Evolutionary conservation across 2,797 vertebrate genomes (phyloP), one percentile per base, ranked within the genome.

Genomic region (Scolopax rusticola): DNA sequence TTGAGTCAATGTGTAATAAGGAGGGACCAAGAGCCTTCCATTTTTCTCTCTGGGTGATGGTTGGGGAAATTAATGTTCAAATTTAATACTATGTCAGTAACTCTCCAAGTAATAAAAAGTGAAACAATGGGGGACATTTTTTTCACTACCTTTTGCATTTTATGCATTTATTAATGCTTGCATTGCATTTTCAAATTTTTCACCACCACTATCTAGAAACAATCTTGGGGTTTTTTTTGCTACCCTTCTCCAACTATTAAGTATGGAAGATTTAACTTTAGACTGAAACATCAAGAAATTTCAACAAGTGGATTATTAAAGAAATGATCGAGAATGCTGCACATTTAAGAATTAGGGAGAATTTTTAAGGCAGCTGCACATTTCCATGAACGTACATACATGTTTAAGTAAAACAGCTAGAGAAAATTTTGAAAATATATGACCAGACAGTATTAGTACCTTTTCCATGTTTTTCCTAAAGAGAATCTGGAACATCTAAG

Each of bases 111-210:
- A 8, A 59, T 23, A 41, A 65, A 40, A 51, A 5, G 4, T 30
- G 23, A 64, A 86, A 69, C 12, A 27, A 20, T 0, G 8, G 18
- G 12, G 4, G 3, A 38, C 9, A 7, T 3, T 2, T 15, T 4
- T 25, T 8, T 69, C 2, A 41, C 5, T 4, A 4, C 5, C 15
- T 57, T 41, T 47, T 51, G 28, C n/a, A 57, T 33, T 74, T 53
- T 23, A 84, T 23, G 33, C 36, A 54, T 51, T 67, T 77, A 27
- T 33, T 64, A 45, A 12, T 61, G 19, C 3, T 25, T 38, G 5
- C 8, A 43, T 2, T 71, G 18, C 7, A n/a, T 20, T 87, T 48
- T 48, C 25, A 73, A 41, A 11, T 11, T 87, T 75, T 75, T 50
- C 50, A 45, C 7, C 24, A 69, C 8, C n/a, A 21, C 4, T 19